Base-by-base conservation (phyloP, 2,888 invertebrate species). In the Smittia sp. region DNA sequence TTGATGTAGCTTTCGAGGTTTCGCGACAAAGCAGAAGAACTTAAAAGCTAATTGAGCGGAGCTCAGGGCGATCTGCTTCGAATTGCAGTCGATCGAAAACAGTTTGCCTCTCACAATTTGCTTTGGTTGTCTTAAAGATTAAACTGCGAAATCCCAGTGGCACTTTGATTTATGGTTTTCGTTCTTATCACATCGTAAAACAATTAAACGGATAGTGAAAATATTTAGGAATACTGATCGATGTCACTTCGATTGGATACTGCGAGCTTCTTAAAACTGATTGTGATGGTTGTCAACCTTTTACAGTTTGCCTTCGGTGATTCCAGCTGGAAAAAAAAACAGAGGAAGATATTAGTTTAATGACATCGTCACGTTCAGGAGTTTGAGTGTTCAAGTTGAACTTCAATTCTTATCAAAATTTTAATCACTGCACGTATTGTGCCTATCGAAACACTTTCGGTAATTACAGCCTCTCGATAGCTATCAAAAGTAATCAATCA, bases 221-320 rank as follows among this genome's bases (percentile, higher is more conserved):
- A n/a, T n/a, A n/a, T n/a, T n/a, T n/a, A n/a, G n/a, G n/a, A 32
- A 32, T 32, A 32, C 32, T 32, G 32, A 32, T 32, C 9, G n/a
- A n/a, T 39, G 39, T 39, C 7, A 39, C 13, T 39, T 39, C 39
- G n/a, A 39, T 39, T 39, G 39, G 7, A 13, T 39, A 13, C 39
- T 39, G 46, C 46, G 46, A 46, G n/a, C n/a, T 6, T 32, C 39
- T 7, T 39, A 13, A 39, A 9, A 13, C 7, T 39, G 39, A 13
- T 39, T 39, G 39, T 39, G 7, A 39, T 9, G 39, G 22, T 22
- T 58, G 15, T 58, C 39, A 15, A n/a, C 27, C 13, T 65, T 25
- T 25, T 27, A 65, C 2, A 2, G 27, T 46, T 32, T 70, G 32
- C 13, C 54, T 58, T 70, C 70, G 1, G 70, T 70, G 7, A 70